Conservation (phyloP, 2,113 vertebrate species). For the Burhinus bistriatus region DNA sequence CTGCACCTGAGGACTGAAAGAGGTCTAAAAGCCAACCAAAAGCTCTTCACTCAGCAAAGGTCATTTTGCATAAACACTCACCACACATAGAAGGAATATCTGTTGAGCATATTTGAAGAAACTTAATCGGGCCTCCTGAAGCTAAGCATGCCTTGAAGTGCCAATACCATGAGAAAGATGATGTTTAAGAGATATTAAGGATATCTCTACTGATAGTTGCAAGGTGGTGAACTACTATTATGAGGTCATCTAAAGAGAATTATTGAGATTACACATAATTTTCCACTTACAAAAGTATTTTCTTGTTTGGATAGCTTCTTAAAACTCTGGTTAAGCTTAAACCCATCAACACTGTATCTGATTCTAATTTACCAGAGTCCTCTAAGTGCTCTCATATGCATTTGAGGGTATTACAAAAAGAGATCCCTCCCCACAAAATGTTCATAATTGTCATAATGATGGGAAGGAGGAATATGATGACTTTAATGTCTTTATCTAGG, state of each 20-base stretch:
- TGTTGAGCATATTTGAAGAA: background rate
- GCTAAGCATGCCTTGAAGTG: background rate
- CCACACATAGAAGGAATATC: background rate
- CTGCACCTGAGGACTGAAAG: background rate
- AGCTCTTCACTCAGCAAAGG: background rate
- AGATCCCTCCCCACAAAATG: background rate
- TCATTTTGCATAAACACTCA: background rate
- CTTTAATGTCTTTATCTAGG: background rate
- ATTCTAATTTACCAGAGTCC: background rate
- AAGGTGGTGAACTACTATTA: background rate
- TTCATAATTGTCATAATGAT: background rate
- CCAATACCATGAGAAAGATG: background rate
- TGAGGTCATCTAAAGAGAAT: background rate
- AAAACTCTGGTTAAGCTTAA: background rate
- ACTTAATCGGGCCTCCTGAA: background rate
- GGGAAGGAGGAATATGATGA: background rate
- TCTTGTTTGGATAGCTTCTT: background rate
- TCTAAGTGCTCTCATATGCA: background rate
- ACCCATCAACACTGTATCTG: background rate
- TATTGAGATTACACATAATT: background rate
- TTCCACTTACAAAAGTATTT: background rate
- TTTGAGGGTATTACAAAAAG: background rate
- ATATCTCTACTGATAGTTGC: background rate
- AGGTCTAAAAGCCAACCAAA: background rate
- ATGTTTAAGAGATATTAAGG: background rate